Evolutionary conservation across 2,888 invertebrate genomes (phyloP).

Genomic region (Gari tellinella): DNA sequence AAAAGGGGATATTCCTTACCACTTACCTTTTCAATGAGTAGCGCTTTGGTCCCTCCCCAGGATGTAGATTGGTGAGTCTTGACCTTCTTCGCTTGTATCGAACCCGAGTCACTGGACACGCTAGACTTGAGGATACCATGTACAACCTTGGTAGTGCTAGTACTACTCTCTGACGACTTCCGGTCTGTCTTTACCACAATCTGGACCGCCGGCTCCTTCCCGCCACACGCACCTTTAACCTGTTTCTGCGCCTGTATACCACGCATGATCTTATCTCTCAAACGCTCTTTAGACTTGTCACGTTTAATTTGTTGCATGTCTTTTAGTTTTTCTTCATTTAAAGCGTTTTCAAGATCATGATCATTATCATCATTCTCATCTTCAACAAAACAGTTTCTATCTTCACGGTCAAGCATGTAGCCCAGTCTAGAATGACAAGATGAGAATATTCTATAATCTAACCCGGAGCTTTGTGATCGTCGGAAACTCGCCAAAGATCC

Average conservation of each 20-base stretch:
- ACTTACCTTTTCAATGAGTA: constrained; percentile 32
- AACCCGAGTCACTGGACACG: constrained; percentile 36
- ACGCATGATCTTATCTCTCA: constrained; percentile 28
- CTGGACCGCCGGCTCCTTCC: constrained; percentile 4
- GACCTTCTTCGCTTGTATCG: constrained; percentile 1
- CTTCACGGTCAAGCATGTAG: constrained; percentile 22
- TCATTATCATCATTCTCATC: constrained; percentile 14
- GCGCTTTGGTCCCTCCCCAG: constrained; percentile 20
- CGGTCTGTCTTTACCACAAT: constrained; percentile 9
- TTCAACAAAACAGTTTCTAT: constrained; percentile 18
- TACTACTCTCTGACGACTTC: not conserved
- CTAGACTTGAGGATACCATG: constrained; percentile 44
- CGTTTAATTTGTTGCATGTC: constrained; percentile 18
- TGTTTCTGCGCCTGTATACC: constrained; percentile 5
- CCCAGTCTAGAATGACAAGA: constrained; percentile 35
- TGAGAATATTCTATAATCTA: constrained; percentile 25
- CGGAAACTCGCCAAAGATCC: constrained; percentile 22
- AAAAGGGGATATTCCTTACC: not conserved
- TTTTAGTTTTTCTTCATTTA: constrained; percentile 41
- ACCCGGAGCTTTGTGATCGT: constrained; percentile 9
- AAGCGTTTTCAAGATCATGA: constrained; percentile 34
- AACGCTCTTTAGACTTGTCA: constrained; percentile 18
- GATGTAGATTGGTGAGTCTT: not conserved
- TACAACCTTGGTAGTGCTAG: constrained; percentile 11
- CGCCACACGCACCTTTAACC: not conserved